A percentile compares a stretch with the other conserved stretches of the same genome.
These are phyloP conservation scores for Peromyscus polionotus DNA, from an alignment of 2,113 vertebrate species.

Conservation along the genomic window DNA sequence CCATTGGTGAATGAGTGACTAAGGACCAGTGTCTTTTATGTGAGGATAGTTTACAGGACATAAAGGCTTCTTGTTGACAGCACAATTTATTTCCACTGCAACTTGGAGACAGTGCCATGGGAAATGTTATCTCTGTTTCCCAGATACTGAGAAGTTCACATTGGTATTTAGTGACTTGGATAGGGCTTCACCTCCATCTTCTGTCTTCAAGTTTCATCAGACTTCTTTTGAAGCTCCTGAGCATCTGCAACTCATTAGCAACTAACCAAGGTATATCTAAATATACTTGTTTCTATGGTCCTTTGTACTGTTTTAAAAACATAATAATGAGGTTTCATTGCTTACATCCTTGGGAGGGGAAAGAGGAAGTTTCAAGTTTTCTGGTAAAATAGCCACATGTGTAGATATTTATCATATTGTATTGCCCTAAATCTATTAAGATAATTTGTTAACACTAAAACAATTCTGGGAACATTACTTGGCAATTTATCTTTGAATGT, in stretches of 20 bases:
- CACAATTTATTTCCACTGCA: conserved; percentile 27
- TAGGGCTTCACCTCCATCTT: background rate
- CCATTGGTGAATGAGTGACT: background rate
- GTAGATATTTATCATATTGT: conserved; percentile 57
- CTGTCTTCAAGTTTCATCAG: background rate
- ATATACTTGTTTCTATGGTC: background rate
- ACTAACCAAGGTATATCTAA: conserved; percentile 49
- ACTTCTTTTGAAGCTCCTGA: background rate
- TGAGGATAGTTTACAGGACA: conserved; percentile 20
- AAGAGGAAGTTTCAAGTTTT: conserved; percentile 13
- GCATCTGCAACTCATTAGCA: conserved; percentile 19
- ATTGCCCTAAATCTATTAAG: conserved; percentile 66
- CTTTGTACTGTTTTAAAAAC: conserved; percentile 34
- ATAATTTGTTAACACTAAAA: conserved; percentile 66
- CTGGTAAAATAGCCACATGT: conserved; percentile 44
- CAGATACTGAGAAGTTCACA: conserved; percentile 3
- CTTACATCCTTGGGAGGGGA: background rate
- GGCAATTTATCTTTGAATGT: conserved; percentile 68
- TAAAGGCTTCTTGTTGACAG: conserved; percentile 46
- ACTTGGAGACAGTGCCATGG: conserved; percentile 25
- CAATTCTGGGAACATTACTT: conserved; percentile 61
- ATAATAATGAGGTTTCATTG: conserved; percentile 52
- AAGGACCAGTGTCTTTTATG: conserved; percentile 19
- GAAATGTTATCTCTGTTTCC: conserved; percentile 13
- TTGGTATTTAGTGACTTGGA: background rate